Conservation (phyloP, 2,113 vertebrate genomes). For the Syngnathoides biaculeatus region DNA sequence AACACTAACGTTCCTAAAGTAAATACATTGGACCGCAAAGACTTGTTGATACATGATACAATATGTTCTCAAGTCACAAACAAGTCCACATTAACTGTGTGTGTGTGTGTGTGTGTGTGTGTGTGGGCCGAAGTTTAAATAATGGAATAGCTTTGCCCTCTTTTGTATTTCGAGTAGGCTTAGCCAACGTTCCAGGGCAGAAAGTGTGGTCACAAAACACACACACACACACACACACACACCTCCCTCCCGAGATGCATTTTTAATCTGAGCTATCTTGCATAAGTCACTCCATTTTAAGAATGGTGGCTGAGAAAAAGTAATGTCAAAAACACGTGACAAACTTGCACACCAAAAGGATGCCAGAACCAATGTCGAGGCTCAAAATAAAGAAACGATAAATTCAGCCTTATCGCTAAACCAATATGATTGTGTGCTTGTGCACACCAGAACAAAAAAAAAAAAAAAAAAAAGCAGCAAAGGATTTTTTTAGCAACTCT, state of each 20-base stretch:
- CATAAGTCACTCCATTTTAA: not conserved
- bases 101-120: not conserved
- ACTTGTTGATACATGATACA: not conserved
- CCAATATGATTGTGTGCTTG: no score
- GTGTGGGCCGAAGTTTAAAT: not conserved
- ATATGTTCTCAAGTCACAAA: not conserved
- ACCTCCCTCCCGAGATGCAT: not conserved
- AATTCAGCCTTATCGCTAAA: not conserved
- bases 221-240: not conserved
- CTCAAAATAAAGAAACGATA: not conserved
- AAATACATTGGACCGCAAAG: not conserved
- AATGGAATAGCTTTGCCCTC: slow-evolving; percentile 5
- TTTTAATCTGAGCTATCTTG: slow-evolving; percentile 2
- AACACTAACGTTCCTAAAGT: not conserved
- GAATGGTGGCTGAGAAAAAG: not conserved
- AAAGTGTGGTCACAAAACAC: slow-evolving; percentile 2
- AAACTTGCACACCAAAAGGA: not conserved
- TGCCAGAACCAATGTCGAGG: not conserved
- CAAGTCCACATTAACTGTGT: not conserved
- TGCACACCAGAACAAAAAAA: no score
- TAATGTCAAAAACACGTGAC: not conserved
- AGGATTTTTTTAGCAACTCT: not conserved
- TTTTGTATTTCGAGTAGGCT: slow-evolving; percentile 5
- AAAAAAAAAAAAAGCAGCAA: no score
- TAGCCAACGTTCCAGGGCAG: not conserved